A percentile compares a stretch with the other conserved stretches of the same genome.
Evolutionary conservation across 2,888 invertebrate species (phyloP).

Genomic region (Watsonalla cultraria): DNA sequence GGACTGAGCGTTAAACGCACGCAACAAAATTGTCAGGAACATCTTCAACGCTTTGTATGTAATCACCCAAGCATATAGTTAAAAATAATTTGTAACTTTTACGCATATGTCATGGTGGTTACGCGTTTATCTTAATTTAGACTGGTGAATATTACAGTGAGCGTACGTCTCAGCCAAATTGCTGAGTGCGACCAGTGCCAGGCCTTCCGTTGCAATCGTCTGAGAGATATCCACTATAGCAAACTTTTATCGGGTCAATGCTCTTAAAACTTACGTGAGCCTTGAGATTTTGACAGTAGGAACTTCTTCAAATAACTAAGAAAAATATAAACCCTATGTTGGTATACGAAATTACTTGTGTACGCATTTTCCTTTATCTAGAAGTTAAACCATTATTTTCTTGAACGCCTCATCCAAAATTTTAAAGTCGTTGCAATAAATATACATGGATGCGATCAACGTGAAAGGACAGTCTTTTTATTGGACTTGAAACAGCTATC

Average conservation of each 20-base stretch:
- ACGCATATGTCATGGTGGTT: neutral
- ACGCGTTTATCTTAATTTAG: neutral
- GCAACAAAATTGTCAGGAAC: no score
- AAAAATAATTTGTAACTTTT: neutral
- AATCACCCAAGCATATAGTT: neutral
- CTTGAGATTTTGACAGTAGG: constrained; percentile 8
- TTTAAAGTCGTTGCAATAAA: no score
- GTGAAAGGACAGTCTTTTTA: no score
- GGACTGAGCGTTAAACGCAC: no score
- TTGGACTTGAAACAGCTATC: no score
- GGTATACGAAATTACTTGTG: no score
- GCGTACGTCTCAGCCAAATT: constrained; percentile 11
- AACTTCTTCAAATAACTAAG: no score
- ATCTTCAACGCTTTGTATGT: neutral
- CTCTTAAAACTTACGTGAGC: constrained; percentile 16
- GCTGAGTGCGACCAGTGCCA: constrained; percentile 19
- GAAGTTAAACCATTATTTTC: no score
- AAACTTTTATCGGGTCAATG: constrained; percentile 26
- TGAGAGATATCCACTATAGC: constrained; percentile 14
- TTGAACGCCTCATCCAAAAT: no score
- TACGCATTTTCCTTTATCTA: no score
- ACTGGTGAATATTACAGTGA: neutral
- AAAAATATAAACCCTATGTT: no score
- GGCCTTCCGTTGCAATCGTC: constrained; percentile 22
- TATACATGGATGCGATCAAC: no score